Base-by-base conservation (phyloP, 1,140 invertebrate genomes). In the Aplysia californica region DNA sequence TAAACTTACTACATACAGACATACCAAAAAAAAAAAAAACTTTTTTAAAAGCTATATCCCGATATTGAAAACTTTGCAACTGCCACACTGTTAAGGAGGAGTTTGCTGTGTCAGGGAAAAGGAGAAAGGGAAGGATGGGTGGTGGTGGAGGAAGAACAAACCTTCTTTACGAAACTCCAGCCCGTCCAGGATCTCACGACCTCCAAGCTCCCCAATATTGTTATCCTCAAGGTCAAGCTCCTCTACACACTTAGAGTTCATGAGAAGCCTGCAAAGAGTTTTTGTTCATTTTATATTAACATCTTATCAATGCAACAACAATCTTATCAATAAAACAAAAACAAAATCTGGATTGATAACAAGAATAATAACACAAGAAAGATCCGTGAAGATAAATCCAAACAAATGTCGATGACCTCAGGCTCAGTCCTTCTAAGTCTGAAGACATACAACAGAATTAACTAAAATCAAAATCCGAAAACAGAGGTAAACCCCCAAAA, bases 171-270 rank as follows among this genome's bases (percentile, higher is more conserved):
- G 81, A 23, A 82, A 77, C 68, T 84, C 81, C 21, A 90, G 79
- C 15, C 83, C 87, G 31, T 88, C 86, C 21, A 87, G 44, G 38
- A 90, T 78, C 78, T 89, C 84, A 58, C 82, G 79, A 5, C 82
- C 86, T 59, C 86, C 87, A 38, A 90, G 65, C 55, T 90, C 88
- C 6, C 88, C 88, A 23, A 90, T 90, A 2, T 84, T 78, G 66
- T 90, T 90, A 68, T 88, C 86, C 33, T 87, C 85, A 2, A 90
- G 76, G 75, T 90, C 89, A 18, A 90, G 56, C 65, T 90, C 89
- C 79, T 86, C 83, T 41, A 90, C 71, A 79, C 85, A 88, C 26
- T 84, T 72, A 18, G 84, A 86, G 70, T 82, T 78, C 77, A 84
- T 86, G n/a, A 90, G 76, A 35, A 89, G 75, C 65, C 88, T 89